phyloP scores from a whole-genome alignment of 2,888 invertebrate genomes.

The Sclerodermus sp. region DNA sequence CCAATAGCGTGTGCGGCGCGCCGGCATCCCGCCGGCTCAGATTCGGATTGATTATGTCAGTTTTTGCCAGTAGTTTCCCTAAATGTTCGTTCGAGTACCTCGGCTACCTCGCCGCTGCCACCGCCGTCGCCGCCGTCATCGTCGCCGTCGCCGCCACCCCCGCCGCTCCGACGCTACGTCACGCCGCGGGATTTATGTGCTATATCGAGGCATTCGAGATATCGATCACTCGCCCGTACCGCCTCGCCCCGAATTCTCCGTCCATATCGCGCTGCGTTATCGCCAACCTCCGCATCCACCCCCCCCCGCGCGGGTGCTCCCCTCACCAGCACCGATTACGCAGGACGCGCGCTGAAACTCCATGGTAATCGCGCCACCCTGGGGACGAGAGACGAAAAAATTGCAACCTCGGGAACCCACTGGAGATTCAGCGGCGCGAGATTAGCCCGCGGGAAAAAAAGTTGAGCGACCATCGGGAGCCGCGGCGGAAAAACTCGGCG shows the following conservation, averaged over 20 bases:
- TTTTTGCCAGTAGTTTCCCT: constrained; percentile 50
- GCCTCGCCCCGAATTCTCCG: too few relatives aligned
- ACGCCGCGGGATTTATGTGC: constrained; percentile 19
- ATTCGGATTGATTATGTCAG: constrained; percentile 41
- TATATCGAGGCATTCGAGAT: not conserved
- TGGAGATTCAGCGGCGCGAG: too few relatives aligned
- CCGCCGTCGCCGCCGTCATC: constrained; percentile 20
- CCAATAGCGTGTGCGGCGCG: constrained; percentile 17
- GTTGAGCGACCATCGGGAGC: too few relatives aligned
- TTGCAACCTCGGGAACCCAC: too few relatives aligned
- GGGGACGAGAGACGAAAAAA: too few relatives aligned
- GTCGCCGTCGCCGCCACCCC: constrained; percentile 9
- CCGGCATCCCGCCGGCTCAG: constrained; percentile 18
- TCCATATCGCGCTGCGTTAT: too few relatives aligned
- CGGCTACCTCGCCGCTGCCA: constrained; percentile 5
- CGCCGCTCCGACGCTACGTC: constrained; percentile 6
- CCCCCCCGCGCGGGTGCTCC: not conserved
- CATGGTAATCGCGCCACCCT: too few relatives aligned
- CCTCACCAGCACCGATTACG: not conserved
- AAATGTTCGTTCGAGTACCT: constrained; percentile 31
- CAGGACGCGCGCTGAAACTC: too few relatives aligned
- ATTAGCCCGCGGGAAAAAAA: too few relatives aligned
- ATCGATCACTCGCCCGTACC: too few relatives aligned
- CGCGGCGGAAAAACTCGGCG: too few relatives aligned
- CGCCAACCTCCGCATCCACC: too few relatives aligned